Base-by-base conservation (phyloP, 1,140 invertebrate genomes). In the Sinonovacula constricta region DNA sequence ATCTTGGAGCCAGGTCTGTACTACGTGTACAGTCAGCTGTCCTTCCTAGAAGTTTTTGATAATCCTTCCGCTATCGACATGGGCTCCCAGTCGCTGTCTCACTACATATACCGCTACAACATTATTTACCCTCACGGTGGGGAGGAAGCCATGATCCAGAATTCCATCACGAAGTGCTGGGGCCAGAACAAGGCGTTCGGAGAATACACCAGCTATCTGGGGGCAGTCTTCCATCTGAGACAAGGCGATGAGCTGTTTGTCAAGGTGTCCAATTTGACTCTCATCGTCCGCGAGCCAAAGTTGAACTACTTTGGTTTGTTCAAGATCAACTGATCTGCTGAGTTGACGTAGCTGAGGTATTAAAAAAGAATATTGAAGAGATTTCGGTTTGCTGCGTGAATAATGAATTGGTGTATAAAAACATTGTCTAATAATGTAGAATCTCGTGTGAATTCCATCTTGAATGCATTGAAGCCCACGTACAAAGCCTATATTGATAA, bases 101-200 rank as follows among this genome's bases (percentile, higher is more conserved):
- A 89, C 70, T 89, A 87, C 62, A 66, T 89, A 3, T 88, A 88
- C 71, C 76, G 88, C 18, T 88, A 88, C 51, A 89, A 89, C 66
- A 87, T 88, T 24, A 85, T 88, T 24, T 88, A 88, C 59, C 85
- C 83, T 10, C 69, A 85, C 22, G 87, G 87, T 1, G 87, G 88
- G 2, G 88, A 89, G 54, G 87, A 88, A 69, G 81, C 81, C 14
- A 81, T 89, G 69, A 77, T 84, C n/a, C 86, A 88, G 80, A 89
- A 88, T 69, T 86, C 85, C 28, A 85, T 87, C 63, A 88, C 86
- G 14, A 89, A 88, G 65, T 88, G 87, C 66, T 86, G 83, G 78
- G 85, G 83, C 1, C 79, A 84, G 60, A 87, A 84, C 67, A 85
- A 86, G 71, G 71, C 82, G 2, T 87, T 87, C 51, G 87, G 85